These are phyloP conservation scores for Chromobotia macracanthus DNA, from an alignment of 2,797 vertebrate genomes.

Conservation along the genomic window DNA sequence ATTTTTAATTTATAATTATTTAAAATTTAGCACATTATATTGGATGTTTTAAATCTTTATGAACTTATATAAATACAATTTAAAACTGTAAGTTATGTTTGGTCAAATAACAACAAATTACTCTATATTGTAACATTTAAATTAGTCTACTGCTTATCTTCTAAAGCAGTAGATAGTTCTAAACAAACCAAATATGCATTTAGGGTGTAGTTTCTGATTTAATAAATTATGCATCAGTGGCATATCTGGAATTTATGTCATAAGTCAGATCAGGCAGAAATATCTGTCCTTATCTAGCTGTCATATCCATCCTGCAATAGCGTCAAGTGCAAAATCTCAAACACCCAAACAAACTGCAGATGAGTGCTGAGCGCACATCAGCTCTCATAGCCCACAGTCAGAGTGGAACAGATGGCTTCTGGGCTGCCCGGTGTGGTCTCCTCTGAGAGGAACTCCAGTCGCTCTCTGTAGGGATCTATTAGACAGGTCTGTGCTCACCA, in stretches of 20 bases:
- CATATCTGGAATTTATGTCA: no score
- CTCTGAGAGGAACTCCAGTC: constrained; percentile 13
- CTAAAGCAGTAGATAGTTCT: no score
- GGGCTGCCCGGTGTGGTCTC: constrained; percentile 20
- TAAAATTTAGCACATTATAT: no score
- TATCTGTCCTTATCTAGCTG: background rate
- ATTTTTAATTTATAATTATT: no score
- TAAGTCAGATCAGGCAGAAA: background rate
- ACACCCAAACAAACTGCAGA: constrained; percentile 4
- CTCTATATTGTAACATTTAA: no score
- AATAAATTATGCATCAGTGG: no score
- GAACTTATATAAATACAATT: no score
- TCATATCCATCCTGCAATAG: background rate
- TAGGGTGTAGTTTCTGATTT: background rate
- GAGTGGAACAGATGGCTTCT: constrained; percentile 38
- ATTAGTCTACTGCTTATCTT: no score
- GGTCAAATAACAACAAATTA: no score
- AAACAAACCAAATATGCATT: background rate
- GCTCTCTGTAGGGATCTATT: constrained; percentile 52
- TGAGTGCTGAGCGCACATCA: constrained; percentile 22
- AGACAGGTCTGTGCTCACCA: constrained; percentile 59
- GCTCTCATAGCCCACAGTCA: constrained; percentile 45
- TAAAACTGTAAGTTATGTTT: no score
- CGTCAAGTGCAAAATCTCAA: constrained; percentile 1
- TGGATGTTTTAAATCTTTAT: no score